Percentiles rank a stretch among this genome's conserved stretches.
These are phyloP conservation scores for Montipora cactus DNA, from an alignment of 64 coral and sea anemone genomes.

Conservation along the genomic window DNA sequence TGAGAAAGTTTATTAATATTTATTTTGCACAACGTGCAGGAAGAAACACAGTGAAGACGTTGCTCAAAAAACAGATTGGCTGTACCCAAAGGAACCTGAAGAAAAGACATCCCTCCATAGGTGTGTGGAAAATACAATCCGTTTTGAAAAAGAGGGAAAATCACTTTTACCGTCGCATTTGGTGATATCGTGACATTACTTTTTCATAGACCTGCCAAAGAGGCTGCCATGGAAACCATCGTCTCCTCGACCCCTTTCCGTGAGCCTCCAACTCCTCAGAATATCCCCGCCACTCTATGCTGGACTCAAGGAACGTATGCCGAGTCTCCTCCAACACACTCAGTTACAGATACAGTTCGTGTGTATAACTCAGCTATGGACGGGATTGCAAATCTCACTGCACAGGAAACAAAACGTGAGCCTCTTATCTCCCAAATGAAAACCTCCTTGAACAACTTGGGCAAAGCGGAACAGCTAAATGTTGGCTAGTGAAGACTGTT, in stretches of 20 bases:
- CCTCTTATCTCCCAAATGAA: background rate
- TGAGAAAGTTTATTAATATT: constrained; percentile 25
- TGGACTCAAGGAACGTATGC: constrained; percentile 5
- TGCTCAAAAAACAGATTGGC: constrained; percentile 18
- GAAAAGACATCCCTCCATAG: background rate
- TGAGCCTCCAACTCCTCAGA: background rate
- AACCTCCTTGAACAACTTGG: constrained; percentile 6
- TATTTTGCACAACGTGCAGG: constrained; percentile 20
- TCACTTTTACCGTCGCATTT: background rate
- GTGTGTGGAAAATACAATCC: background rate
- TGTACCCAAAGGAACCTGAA: constrained; percentile 42
- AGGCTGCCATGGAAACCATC: constrained; percentile 1
- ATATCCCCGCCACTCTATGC: background rate
- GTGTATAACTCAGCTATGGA: background rate
- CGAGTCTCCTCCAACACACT: background rate
- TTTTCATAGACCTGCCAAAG: background rate
- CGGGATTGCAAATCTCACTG: background rate
- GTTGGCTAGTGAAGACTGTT: background rate
- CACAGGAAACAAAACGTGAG: background rate
- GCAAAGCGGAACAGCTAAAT: background rate
- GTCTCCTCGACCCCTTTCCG: background rate
- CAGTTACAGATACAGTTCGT: background rate
- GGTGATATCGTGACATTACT: background rate
- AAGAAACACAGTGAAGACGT: constrained; percentile 12
- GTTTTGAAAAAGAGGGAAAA: background rate